Evolutionary conservation across 2,888 invertebrate genomes (phyloP), one percentile per base, ranked within the genome.

Genomic region (Drosophila colorata): DNA sequence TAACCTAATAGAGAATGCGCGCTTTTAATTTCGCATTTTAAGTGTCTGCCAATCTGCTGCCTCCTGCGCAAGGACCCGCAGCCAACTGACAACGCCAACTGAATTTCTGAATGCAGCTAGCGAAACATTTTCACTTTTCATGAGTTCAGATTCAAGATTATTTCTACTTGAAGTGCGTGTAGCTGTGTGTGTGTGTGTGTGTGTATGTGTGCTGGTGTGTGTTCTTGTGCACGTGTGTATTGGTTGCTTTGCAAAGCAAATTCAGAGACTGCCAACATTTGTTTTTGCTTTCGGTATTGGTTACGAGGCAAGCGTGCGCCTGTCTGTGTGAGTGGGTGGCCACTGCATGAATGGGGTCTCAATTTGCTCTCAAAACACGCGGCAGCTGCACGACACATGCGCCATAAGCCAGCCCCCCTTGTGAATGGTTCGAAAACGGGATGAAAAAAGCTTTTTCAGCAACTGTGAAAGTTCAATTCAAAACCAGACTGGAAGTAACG

Each of bases 41-140:
- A 40, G 33, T 63, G 63, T 20, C 48, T 57, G 66, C 49, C 71
- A 58, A 69, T 61, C 51, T 59, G 81, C 55, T 77, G 69, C 75
- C 79, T 81, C 85, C 85, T 78, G 78, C 78, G 86, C 82, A 87
- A 82, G 82, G 82, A 82, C 82, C 82, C 88, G 88, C 89, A 87
- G 82, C 79, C 78, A 85, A 82, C 87, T 82, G 78, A 88, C 64
- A 79, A 48, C 64, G 80, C 74, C 74, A 87, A 82, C 89, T 82
- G 86, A 84, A 77, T 78, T 65, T 86, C 60, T 67, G 86, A 81
- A 79, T 81, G 80, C 80, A 81, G 86, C 88, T 78, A 82, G 79
- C 78, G 56, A 58, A 70, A 74, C 79, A 89, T 87, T 83, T 83
- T 83, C 82, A 83, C 82, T 83, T 83, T 78, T 87, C 89, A 87